These are phyloP conservation scores for Todiramphus chloris DNA, from an alignment of 2,113 vertebrate genomes.

Conservation along the genomic window DNA sequence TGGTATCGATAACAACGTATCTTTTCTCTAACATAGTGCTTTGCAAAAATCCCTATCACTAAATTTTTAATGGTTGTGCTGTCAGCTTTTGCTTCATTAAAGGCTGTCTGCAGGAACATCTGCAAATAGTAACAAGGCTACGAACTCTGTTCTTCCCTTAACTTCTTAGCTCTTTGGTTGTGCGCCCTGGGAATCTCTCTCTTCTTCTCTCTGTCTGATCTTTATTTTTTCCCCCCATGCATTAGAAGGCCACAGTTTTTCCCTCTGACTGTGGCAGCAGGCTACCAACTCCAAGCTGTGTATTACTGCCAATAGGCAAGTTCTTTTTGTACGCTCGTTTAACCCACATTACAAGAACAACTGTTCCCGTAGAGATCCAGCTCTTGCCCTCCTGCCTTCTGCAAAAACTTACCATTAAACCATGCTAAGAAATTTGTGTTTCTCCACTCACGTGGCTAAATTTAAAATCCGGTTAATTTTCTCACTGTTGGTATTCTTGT, in stretches of 20 bases:
- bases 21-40: background rate
- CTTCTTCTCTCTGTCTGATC: background rate
- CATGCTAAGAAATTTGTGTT: background rate
- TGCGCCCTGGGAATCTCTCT: background rate
- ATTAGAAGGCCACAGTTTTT: background rate
- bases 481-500: background rate
- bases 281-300: background rate
- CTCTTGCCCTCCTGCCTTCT: background rate
- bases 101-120: background rate
- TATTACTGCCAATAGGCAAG: background rate
- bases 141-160: background rate
- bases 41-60: background rate
- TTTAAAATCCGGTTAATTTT: background rate
- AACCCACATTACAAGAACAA: background rate
- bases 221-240: accelerated
- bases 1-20: background rate
- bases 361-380: background rate
- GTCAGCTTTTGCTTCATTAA: background rate
- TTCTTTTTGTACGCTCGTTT: background rate
- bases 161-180: background rate
- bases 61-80: background rate
- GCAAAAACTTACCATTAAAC: background rate
- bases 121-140: background rate
- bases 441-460: background rate
- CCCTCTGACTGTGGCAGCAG: background rate